phyloP scores from a whole-genome alignment of 64 coral and sea anemone genomes.

The Catalaphyllia jardinei region DNA sequence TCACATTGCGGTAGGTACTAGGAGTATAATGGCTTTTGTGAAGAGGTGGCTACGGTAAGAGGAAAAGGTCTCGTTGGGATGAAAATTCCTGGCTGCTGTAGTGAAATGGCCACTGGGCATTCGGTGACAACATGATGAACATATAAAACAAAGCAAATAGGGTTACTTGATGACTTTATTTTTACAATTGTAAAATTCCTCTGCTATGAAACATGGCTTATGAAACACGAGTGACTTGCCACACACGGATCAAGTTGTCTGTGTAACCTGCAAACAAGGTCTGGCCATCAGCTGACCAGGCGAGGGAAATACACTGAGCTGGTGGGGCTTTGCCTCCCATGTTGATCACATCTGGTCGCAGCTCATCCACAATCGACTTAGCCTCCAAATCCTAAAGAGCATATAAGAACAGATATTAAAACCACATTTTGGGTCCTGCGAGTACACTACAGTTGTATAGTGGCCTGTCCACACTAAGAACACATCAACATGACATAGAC shows the following conservation, averaged over 20 bases:
- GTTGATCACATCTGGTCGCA: constrained; percentile 85
- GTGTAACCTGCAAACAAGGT: constrained; percentile 98
- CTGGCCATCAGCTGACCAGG: constrained; percentile 97
- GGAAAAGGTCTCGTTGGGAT: too few relatives aligned
- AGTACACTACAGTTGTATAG: too few relatives aligned
- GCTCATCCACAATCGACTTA: constrained; percentile 92
- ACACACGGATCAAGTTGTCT: constrained; percentile 95
- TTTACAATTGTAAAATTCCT: constrained; percentile 48
- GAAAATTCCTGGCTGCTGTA: too few relatives aligned
- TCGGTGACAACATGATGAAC: too few relatives aligned
- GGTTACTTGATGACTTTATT: constrained; percentile 24
- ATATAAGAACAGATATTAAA: background rate
- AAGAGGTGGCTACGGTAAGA: too few relatives aligned
- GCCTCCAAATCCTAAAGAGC: constrained; percentile 79
- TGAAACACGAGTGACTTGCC: constrained; percentile 91
- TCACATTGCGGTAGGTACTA: too few relatives aligned
- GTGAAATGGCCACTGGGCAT: too few relatives aligned
- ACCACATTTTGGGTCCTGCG: too few relatives aligned
- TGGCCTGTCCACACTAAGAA: too few relatives aligned
- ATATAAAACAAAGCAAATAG: background rate
- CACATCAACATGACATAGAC: too few relatives aligned
- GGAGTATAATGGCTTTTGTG: too few relatives aligned
- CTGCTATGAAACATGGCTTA: background rate
- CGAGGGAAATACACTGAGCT: constrained; percentile 84
- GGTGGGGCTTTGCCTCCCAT: constrained; percentile 82